phyloP scores from a whole-genome alignment of 1,140 invertebrate genomes.

The Ruditapes philippinarum region DNA sequence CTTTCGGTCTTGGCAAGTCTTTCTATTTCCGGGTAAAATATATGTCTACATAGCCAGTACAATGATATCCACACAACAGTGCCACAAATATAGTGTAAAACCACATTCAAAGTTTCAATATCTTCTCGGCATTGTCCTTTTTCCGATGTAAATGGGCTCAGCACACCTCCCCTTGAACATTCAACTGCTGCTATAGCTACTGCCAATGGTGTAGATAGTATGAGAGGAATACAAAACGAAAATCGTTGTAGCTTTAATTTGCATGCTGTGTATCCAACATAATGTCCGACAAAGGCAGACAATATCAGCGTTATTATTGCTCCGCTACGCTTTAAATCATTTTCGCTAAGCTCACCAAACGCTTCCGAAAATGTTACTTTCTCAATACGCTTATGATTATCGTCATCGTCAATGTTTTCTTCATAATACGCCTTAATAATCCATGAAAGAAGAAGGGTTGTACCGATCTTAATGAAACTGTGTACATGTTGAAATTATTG shows the following conservation, averaged over 20 bases:
- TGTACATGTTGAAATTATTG: slow-evolving; percentile 24
- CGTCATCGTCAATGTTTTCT: neutral
- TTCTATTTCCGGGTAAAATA: slow-evolving; percentile 53
- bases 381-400: too few species aligned
- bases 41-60: slow-evolving; percentile 57
- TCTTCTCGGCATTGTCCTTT: neutral
- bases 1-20: slow-evolving; percentile 53
- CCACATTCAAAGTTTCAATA: neutral
- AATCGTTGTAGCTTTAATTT: slow-evolving; percentile 47
- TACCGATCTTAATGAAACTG: slow-evolving; percentile 40
- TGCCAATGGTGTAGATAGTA: slow-evolving; percentile 51
- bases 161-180: neutral
- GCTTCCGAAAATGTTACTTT: neutral
- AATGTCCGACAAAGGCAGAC: slow-evolving; percentile 43
- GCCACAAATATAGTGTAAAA: neutral
- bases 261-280: slow-evolving; percentile 25
- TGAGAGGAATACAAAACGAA: slow-evolving; percentile 40
- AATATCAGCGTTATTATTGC: slow-evolving; percentile 18
- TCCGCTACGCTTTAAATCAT: too few species aligned
- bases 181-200: slow-evolving; percentile 2
- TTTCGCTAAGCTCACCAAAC: slow-evolving; percentile 8
- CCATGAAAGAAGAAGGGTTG: slow-evolving; percentile 16
- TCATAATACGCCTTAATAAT: neutral
- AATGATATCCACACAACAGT: neutral
- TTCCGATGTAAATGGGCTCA: slow-evolving; percentile 32